phyloP scores from a whole-genome alignment of 92 coral and sea anemone species.

The Actinernus sp. region DNA sequence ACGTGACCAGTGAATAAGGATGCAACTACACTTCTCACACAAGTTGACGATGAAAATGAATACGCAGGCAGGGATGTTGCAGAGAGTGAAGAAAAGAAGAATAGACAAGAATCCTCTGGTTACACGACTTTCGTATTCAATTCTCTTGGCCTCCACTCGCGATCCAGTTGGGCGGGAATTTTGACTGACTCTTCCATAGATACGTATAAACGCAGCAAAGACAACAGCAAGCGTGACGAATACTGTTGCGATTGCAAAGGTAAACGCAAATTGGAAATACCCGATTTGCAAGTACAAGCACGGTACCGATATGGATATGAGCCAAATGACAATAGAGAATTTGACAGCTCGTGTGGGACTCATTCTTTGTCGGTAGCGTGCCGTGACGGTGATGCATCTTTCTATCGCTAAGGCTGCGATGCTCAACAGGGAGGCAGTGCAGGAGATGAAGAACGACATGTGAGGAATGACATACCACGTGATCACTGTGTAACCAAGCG shows the following conservation, averaged over 20 bases:
- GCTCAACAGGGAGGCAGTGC: constrained; percentile 78
- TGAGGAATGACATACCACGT: constrained; percentile 55
- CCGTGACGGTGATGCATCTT: constrained; percentile 71
- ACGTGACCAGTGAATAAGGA: constrained; percentile 87
- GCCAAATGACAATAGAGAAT: constrained; percentile 63
- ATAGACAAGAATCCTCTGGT: constrained; percentile 73
- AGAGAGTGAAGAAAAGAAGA: constrained; percentile 59
- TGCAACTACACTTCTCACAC: constrained; percentile 78
- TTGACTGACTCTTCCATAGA: constrained; percentile 29
- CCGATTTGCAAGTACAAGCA: constrained; percentile 61
- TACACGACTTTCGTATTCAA: constrained; percentile 50
- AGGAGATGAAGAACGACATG: constrained; percentile 78
- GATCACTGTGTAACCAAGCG: constrained; percentile 49
- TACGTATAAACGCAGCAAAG: constrained; percentile 53
- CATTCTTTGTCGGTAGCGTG: constrained; percentile 54
- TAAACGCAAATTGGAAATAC: constrained; percentile 60
- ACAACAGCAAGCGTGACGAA: constrained; percentile 33
- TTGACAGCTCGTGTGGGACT: constrained; percentile 36
- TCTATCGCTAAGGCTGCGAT: constrained; percentile 79
- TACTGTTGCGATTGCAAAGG: constrained; percentile 69
- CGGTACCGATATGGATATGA: constrained; percentile 53
- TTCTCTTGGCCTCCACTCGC: not conserved
- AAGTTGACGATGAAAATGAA: constrained; percentile 86
- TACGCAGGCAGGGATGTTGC: constrained; percentile 76
- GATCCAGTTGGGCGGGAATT: constrained; percentile 10